These are phyloP conservation scores for Augiades crinisus DNA, from an alignment of 2,888 invertebrate species.

Conservation along the genomic window DNA sequence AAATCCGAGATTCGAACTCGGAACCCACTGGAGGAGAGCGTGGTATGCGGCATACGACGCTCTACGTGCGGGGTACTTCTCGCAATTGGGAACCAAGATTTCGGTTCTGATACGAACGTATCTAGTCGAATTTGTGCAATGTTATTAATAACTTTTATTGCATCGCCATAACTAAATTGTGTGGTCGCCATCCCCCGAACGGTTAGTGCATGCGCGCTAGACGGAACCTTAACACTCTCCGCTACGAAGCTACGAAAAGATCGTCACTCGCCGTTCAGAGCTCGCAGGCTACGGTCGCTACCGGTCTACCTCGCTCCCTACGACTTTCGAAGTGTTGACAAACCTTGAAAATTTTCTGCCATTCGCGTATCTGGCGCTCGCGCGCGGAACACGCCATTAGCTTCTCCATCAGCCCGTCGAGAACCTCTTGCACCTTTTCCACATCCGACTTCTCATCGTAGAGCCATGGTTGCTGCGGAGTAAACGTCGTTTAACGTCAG, in stretches of 20 bases:
- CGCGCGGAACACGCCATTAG: conserved; percentile 84
- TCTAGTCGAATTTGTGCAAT: too few species aligned
- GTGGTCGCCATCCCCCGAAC: not conserved
- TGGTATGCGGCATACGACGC: too few species aligned
- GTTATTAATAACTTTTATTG: not conserved
- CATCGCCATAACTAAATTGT: not conserved
- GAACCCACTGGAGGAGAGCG: too few species aligned
- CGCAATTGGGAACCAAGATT: too few species aligned
- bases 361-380: conserved; percentile 88
- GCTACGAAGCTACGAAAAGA: not conserved
- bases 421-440: conserved; percentile 82
- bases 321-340: not conserved
- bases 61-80: too few species aligned
- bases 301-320: not conserved
- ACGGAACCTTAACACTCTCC: not conserved
- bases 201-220: conserved; percentile 9
- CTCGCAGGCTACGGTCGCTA: conserved; percentile 7
- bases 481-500: not conserved
- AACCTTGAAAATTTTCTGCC: conserved; percentile 93
- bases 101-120: too few species aligned
- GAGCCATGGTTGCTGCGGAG: conserved; percentile 86
- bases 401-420: conserved; percentile 84
- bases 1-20: not conserved
- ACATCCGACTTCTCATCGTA: conserved; percentile 87
- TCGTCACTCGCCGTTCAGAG: not conserved